Percentiles rank a stretch among this genome's conserved stretches.
phyloP scores from a whole-genome alignment of 2,113 vertebrate genomes.

The Alouatta palliata region DNA sequence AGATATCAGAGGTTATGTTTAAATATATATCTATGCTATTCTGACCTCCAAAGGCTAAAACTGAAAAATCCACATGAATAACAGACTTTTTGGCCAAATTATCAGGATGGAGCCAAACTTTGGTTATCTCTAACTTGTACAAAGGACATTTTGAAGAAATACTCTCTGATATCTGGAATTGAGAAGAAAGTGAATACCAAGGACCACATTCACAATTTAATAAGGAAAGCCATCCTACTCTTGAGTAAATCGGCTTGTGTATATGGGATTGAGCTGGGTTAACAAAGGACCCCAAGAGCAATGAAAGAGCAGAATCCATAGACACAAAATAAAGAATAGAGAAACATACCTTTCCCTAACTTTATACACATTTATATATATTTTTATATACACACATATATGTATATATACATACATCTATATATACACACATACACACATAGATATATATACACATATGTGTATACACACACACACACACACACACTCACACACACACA shows the following conservation, averaged over 20 bases:
- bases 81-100: background rate
- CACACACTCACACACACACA: too few species aligned
- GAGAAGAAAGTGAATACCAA: background rate
- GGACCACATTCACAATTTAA: background rate
- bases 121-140: background rate
- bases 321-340: background rate
- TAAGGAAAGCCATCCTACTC: background rate
- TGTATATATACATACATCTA: too few species aligned
- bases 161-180: background rate
- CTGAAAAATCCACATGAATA: background rate
- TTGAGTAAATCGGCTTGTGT: background rate
- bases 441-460: too few species aligned
- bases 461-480: rapidly evolving
- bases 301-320: background rate
- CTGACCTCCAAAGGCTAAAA: background rate
- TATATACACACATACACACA: too few species aligned
- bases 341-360: background rate
- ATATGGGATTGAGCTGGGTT: background rate
- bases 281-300: background rate
- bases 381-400: too few species aligned
- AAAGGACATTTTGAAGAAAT: background rate
- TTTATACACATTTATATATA: background rate
- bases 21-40: background rate
- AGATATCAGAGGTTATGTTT: background rate
- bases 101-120: background rate